Percentiles rank a stretch among this genome's conserved stretches.
phyloP scores from a whole-genome alignment of 2,888 invertebrate genomes.

The Eurytoma californica region DNA sequence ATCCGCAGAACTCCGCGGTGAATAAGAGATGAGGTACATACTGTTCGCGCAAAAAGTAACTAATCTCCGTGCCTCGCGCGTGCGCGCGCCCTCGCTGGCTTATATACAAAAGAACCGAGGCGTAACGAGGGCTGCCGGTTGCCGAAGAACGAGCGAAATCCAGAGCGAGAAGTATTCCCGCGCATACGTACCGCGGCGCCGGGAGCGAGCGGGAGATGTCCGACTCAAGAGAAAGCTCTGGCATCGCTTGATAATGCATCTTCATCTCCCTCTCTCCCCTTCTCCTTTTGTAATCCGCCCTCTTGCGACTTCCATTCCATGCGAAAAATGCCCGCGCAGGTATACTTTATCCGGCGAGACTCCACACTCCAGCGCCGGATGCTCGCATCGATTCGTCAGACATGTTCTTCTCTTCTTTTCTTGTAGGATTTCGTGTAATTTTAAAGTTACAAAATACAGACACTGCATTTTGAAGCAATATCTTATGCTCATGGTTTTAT shows the following conservation, averaged over 20 bases:
- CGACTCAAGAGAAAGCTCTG: slow-evolving; percentile 1
- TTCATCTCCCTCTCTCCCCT: slow-evolving; percentile 44
- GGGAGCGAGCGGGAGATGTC: background rate
- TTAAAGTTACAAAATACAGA: no score
- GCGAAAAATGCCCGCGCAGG: background rate
- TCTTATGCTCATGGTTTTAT: no score
- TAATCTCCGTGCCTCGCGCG: slow-evolving; percentile 64
- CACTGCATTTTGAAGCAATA: no score
- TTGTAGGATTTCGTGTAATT: no score
- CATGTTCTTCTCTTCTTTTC: no score
- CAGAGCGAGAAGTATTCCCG: slow-evolving; percentile 32
- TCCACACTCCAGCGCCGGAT: no score
- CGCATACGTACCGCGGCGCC: slow-evolving; percentile 6
- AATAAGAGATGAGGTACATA: slow-evolving; percentile 65
- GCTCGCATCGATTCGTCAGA: no score
- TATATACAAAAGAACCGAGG: slow-evolving; percentile 60
- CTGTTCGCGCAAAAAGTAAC: slow-evolving; percentile 61
- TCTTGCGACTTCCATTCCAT: slow-evolving; percentile 23
- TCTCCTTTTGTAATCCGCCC: slow-evolving; percentile 31
- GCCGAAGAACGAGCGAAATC: slow-evolving; percentile 43
- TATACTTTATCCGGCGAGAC: background rate
- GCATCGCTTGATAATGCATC: slow-evolving; percentile 62
- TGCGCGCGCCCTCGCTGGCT: slow-evolving; percentile 4
- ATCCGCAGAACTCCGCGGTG: slow-evolving; percentile 55
- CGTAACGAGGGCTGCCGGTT: slow-evolving; percentile 39